These are phyloP conservation scores for Tiliqua scincoides DNA, from an alignment of 2,113 vertebrate genomes.

Conservation along the genomic window DNA sequence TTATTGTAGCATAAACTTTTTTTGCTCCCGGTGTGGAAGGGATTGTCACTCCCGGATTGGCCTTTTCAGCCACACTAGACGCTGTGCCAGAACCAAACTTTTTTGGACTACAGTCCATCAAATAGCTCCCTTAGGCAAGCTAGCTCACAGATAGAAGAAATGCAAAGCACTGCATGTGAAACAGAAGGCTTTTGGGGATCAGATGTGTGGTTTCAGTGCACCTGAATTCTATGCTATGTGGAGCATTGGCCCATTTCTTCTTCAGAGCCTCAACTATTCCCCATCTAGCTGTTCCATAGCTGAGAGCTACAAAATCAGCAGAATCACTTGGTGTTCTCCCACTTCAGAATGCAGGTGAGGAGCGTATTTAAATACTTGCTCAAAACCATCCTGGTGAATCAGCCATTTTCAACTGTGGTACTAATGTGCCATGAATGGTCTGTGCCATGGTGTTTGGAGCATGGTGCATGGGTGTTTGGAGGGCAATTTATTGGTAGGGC, in stretches of 20 bases:
- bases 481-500: no score
- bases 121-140: neutral
- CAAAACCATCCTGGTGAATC: neutral
- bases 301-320: constrained; percentile 33
- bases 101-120: neutral
- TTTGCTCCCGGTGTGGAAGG: no score
- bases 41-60: no score
- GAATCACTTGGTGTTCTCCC: constrained; percentile 29
- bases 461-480: no score
- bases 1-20: neutral
- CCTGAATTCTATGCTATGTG: neutral
- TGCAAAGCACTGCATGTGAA: neutral
- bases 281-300: neutral
- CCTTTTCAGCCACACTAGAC: no score
- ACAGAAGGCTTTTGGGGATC: no score
- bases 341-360: neutral
- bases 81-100: no score
- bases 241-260: neutral
- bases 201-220: neutral
- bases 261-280: neutral
- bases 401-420: no score
- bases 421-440: no score
- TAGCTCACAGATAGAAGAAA: neutral
- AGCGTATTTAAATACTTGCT: constrained; percentile 55
- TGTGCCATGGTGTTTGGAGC: no score